A percentile compares a stretch with the other conserved stretches of the same genome.
These are phyloP conservation scores for Hycleus phaleratus DNA, from an alignment of 1,140 invertebrate species.

Conservation along the genomic window DNA sequence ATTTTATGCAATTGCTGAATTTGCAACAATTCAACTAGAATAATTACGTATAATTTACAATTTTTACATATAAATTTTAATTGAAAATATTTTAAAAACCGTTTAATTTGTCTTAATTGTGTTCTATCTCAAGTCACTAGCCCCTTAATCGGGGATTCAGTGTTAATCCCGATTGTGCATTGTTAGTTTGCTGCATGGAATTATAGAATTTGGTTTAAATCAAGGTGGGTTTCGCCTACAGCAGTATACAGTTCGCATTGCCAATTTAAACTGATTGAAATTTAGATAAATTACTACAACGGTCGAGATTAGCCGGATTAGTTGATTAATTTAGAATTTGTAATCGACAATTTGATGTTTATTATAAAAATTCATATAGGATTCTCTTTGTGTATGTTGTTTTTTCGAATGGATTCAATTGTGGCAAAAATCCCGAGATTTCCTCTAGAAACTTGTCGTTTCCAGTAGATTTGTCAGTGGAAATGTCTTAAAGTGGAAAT, in stretches of 20 bases:
- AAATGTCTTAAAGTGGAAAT: no score
- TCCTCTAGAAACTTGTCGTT: no score
- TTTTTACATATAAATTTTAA: no score
- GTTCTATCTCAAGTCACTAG: no score
- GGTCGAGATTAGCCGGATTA: constrained; percentile 19
- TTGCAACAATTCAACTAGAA: constrained; percentile 5
- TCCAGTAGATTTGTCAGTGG: no score
- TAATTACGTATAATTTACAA: no score
- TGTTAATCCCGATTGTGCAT: constrained; percentile 24
- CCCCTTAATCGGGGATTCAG: neutral
- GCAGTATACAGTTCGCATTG: constrained; percentile 8
- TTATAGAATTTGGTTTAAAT: constrained; percentile 22
- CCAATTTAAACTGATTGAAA: constrained; percentile 26
- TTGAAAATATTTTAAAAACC: no score
- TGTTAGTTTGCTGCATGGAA: constrained; percentile 19
- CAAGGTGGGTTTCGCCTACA: constrained; percentile 11
- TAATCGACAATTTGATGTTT: neutral
- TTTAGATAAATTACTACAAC: constrained; percentile 20
- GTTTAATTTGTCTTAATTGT: no score
- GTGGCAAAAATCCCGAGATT: no score
- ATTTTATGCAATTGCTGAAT: constrained; percentile 26
- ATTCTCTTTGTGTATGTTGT: no score
- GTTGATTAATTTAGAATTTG: constrained; percentile 17
- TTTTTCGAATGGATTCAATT: no score
- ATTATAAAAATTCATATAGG: no score